Base-by-base conservation (phyloP, 2,113 vertebrate species). In the Rissa tridactyla region DNA sequence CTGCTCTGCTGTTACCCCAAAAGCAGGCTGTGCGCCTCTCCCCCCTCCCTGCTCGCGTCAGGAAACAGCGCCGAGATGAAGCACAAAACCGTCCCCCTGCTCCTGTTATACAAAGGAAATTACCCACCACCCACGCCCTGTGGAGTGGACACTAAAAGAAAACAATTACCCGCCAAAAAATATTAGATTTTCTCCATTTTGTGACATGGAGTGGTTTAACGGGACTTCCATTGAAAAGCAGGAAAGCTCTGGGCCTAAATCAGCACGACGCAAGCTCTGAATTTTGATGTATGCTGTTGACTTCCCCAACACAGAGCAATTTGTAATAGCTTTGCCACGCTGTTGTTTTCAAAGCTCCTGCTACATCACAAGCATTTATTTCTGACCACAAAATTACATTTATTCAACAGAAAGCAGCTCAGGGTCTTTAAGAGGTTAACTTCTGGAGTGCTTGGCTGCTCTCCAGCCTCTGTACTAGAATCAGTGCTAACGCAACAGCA, bases 351-450 rank as follows among this genome's bases (percentile, higher is more conserved):
- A 97, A 97, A 97, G 97, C 97, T 97, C 96, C 97, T 95, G 97
- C 98, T 97, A 96, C 97, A 96, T 97, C 97, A 94, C 97, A 94
- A 96, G 97, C 98, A 98, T 98, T 98, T 97, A 97, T 98, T 97
- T 97, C 97, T 97, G 97, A 98, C 98, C 97, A 98, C 98, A 98
- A 98, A 97, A 96, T 98, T 97, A 98, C 98, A 98, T 98, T 98
- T 98, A 98, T 98, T 97, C 97, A 97, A 98, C 96, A 96, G 97
- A 97, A 98, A 98, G 97, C 97, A 97, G 98, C 97, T 96, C 97
- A 77, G 95, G 97, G 98, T 98, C 98, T 98, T 97, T 98, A 98
- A 98, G 98, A 98, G 98, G 98, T 98, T 98, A 98, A 98, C 98
- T 98, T 98, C 96, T 98, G 96, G 97, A 98, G 98, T 77, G 97